phyloP scores from a whole-genome alignment of 2,113 vertebrate genomes.

The Zapus hudsonius region DNA sequence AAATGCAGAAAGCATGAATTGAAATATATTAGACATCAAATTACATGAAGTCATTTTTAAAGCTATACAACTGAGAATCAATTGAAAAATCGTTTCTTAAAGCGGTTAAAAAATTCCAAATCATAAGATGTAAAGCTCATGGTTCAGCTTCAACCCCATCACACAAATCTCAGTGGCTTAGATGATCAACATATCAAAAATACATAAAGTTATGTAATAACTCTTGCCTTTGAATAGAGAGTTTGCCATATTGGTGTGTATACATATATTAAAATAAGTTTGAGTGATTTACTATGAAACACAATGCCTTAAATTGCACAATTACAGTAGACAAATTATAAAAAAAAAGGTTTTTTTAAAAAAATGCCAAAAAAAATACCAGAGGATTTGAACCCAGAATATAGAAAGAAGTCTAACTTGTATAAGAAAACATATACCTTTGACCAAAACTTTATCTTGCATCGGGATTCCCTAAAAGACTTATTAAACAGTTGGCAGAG shows the following conservation, averaged over 20 bases:
- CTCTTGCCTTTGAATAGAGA: neutral
- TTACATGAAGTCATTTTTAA: neutral
- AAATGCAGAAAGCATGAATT: neutral
- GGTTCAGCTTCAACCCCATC: neutral
- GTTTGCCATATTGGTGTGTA: neutral
- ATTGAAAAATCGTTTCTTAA: constrained; percentile 4
- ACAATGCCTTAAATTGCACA: neutral
- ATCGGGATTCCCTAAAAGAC: neutral
- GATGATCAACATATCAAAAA: too few relatives aligned
- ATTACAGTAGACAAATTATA: neutral
- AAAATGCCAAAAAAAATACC: neutral
- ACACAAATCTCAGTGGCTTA: neutral
- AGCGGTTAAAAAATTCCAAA: neutral
- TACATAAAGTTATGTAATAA: neutral
- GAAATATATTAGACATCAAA: neutral
- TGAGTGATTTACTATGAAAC: neutral
- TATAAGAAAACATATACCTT: too few relatives aligned
- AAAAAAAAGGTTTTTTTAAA: neutral
- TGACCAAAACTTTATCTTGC: neutral
- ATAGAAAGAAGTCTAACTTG: neutral
- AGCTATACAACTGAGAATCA: neutral
- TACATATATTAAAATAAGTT: neutral
- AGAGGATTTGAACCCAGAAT: neutral
- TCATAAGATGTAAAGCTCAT: neutral
- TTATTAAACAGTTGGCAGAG: neutral